These are phyloP conservation scores for Lepidurus couesii DNA, from an alignment of 1,140 invertebrate species.

Conservation along the genomic window DNA sequence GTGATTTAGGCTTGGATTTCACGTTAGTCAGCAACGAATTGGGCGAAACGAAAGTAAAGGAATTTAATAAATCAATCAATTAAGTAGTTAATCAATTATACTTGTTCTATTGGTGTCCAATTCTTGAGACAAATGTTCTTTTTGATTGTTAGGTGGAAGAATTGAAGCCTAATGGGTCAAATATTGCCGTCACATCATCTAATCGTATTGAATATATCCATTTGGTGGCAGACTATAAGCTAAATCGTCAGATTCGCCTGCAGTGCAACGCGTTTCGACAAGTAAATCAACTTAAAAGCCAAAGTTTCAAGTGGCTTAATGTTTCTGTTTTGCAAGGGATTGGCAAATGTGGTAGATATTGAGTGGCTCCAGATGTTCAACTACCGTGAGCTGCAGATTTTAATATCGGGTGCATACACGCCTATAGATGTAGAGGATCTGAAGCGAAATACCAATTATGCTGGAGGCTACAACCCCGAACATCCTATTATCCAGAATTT, in stretches of 20 bases:
- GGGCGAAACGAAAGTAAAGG: slow-evolving; percentile 69
- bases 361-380: slow-evolving; percentile 94
- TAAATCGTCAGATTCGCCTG: slow-evolving; percentile 83
- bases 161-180: slow-evolving; percentile 79
- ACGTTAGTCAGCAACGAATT: slow-evolving; percentile 83
- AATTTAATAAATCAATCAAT: not conserved
- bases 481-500: slow-evolving; percentile 65
- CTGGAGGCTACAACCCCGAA: slow-evolving; percentile 69
- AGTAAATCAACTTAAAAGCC: slow-evolving; percentile 37
- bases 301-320: slow-evolving; percentile 11
- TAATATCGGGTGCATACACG: slow-evolving; percentile 86
- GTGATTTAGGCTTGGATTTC: slow-evolving; percentile 81
- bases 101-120: not conserved
- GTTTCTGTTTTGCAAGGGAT: slow-evolving; percentile 49
- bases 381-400: slow-evolving; percentile 84
- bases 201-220: slow-evolving; percentile 97
- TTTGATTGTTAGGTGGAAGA: slow-evolving; percentile 62
- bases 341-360: slow-evolving; percentile 80
- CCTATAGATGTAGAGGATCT: slow-evolving; percentile 88
- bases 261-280: slow-evolving; percentile 81
- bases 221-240: slow-evolving; percentile 89
- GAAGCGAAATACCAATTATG: slow-evolving; percentile 74
- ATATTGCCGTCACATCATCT: slow-evolving; percentile 80
- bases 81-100: not conserved
- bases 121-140: not conserved